Base-by-base conservation (phyloP, 2,888 invertebrate genomes). In the Phortica okadai region DNA sequence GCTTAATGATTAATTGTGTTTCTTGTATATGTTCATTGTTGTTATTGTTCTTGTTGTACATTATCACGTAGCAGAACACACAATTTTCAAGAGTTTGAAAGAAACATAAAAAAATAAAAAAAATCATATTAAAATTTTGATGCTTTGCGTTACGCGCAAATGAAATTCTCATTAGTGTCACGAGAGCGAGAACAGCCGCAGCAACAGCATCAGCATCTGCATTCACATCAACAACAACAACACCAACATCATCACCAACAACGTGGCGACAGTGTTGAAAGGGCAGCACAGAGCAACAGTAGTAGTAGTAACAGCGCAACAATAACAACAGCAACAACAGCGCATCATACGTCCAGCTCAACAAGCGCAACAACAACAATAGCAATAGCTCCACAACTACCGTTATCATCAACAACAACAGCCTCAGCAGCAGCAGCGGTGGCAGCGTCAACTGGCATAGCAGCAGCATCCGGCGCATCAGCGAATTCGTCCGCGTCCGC, bases 131-230 rank as follows among this genome's bases (percentile, higher is more conserved):
- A 25, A 66, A 41, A 56, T 69, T 64, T 64, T 72, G 76, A 76
- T 72, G 80, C 78, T 85, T 87, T 85, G 54, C 54, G 41, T 84
- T 85, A 86, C 86, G 88, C 88, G 86, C 83, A 81, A 85, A 74
- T 74, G 74, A 81, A 85, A 85, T 78, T 81, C 80, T 76, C 78
- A 73, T 62, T 87, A 92, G 92, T 92, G 92, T 92, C 92, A 80
- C 88, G 89, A 86, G 92, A 92, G 82, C 90, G 90, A 76, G 89
- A 88, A 76, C 82, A 77, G 74, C 78, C 41, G 41, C 73, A 1
- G 59, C 78, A 62, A 73, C 86, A 73, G 59, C 80, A 21, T n/a
- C 78, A 14, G 66, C 80, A 76, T 76, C 82, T 82, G 62, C 33
- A 64, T 16, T 7, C 41, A 42, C 45, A 69, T 7, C 56, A 54